These are phyloP conservation scores for Lagopus leucura DNA, from an alignment of 2,113 vertebrate genomes.

Conservation along the genomic window DNA sequence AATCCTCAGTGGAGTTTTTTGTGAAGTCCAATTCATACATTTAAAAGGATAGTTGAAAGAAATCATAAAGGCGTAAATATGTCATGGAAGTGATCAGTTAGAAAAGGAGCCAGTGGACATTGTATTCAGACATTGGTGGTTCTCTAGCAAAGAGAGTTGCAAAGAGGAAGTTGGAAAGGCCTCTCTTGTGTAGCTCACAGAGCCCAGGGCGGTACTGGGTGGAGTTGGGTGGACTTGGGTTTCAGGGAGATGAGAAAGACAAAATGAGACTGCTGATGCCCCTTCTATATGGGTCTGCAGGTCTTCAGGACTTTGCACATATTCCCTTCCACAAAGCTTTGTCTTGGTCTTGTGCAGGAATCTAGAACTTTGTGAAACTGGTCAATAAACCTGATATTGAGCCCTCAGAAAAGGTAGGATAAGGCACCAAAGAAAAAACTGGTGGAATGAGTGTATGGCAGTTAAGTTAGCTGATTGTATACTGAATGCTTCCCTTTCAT, in stretches of 20 bases:
- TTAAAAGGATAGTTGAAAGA: neutral
- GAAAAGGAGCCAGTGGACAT: neutral
- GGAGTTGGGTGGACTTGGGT: neutral
- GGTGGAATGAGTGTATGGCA: neutral
- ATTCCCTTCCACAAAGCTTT: neutral
- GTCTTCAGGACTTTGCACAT: neutral
- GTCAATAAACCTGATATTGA: neutral
- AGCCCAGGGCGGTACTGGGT: neutral
- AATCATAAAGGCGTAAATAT: neutral
- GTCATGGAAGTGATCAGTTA: neutral
- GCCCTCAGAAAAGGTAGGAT: neutral
- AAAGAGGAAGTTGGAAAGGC: neutral
- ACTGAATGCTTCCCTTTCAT: neutral
- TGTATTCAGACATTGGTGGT: neutral
- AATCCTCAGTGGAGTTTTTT: neutral
- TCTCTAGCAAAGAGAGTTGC: neutral
- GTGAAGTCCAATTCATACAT: neutral
- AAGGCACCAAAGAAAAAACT: neutral
- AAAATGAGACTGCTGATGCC: neutral
- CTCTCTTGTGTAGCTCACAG: neutral
- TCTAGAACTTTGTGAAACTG: neutral
- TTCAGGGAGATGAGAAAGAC: neutral
- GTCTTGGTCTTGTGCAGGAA: neutral
- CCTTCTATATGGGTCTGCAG: neutral
- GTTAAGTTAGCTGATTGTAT: neutral